A percentile compares a stretch with the other conserved stretches of the same genome.
Conservation (phyloP, 2,888 invertebrate genomes). For the Caenorhabditis angaria region DNA sequence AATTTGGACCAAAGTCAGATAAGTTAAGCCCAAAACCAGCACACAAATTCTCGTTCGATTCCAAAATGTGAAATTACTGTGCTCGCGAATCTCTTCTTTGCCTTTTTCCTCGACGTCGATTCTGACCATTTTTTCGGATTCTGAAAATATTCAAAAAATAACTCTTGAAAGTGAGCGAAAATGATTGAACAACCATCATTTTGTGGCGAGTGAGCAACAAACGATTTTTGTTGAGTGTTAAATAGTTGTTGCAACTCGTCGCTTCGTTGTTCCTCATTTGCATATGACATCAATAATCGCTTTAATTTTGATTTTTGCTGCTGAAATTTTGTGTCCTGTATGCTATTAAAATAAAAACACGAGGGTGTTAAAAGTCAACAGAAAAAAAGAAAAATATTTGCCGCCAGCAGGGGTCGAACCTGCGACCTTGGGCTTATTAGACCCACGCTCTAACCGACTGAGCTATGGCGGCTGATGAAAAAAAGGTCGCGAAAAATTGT, state of each 20-base stretch:
- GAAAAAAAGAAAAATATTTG: slow-evolving; percentile 56
- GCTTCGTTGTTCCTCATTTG: slow-evolving; percentile 17
- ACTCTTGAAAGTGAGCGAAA: slow-evolving; percentile 11
- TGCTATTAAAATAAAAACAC: slow-evolving; percentile 8
- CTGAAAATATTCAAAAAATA: slow-evolving; percentile 8
- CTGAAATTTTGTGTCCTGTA: slow-evolving; percentile 27
- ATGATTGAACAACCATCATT: slow-evolving; percentile 13
- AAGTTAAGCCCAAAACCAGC: slow-evolving; percentile 5
- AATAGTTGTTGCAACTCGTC: slow-evolving; percentile 16
- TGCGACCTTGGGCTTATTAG: slow-evolving; percentile 72
- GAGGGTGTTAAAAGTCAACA: slow-evolving; percentile 11
- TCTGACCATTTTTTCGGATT: slow-evolving; percentile 19
- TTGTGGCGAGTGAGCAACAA: slow-evolving; percentile 8
- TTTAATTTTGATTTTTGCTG: slow-evolving; percentile 28
- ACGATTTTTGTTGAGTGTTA: slow-evolving; percentile 7
- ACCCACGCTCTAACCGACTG: slow-evolving; percentile 71
- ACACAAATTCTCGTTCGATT: slow-evolving; percentile 28
- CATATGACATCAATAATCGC: slow-evolving; percentile 16
- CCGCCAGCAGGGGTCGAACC: slow-evolving; percentile 71
- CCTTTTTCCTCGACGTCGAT: slow-evolving; percentile 11
- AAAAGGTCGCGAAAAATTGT: slow-evolving; percentile 5
- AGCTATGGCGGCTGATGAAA: slow-evolving; percentile 55
- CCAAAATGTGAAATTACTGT: slow-evolving; percentile 20
- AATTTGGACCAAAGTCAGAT: slow-evolving; percentile 24
- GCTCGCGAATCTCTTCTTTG: slow-evolving; percentile 9